Conservation (phyloP, 1,140 invertebrate genomes). For the Danaus plexippus region DNA sequence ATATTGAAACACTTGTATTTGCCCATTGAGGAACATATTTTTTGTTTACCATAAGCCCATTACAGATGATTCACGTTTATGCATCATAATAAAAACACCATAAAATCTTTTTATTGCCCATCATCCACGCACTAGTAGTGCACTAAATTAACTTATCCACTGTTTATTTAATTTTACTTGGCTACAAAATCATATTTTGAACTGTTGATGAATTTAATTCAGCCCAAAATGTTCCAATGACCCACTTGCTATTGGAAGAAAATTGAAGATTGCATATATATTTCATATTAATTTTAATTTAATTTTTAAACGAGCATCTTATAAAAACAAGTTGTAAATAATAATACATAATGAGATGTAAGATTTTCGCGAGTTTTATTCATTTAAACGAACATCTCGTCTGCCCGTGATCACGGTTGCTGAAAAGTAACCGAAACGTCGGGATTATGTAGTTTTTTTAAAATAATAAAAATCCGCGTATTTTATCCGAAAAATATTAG, state of each 20-base stretch:
- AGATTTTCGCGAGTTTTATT: too few relatives aligned
- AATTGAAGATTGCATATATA: too few relatives aligned
- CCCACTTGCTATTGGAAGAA: slow-evolving; percentile 40
- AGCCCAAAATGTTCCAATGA: slow-evolving; percentile 52
- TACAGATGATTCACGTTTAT: slow-evolving; percentile 64
- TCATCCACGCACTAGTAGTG: slow-evolving; percentile 60
- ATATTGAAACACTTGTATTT: slow-evolving; percentile 15
- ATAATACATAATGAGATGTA: too few relatives aligned
- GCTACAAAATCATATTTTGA: slow-evolving; percentile 53
- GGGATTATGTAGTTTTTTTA: too few relatives aligned
- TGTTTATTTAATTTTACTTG: slow-evolving; percentile 69
- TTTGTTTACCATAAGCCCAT: slow-evolving; percentile 31
- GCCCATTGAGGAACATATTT: slow-evolving; percentile 18
- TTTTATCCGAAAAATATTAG: too few relatives aligned
- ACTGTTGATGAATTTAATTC: slow-evolving; percentile 45
- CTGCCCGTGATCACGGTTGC: too few relatives aligned
- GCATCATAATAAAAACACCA: slow-evolving; percentile 67
- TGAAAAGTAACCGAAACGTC: too few relatives aligned
- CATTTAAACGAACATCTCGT: too few relatives aligned
- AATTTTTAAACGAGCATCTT: too few relatives aligned
- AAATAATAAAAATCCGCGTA: too few relatives aligned
- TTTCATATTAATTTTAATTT: too few relatives aligned
- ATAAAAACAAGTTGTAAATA: too few relatives aligned
- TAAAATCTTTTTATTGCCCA: slow-evolving; percentile 66
- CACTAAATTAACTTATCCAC: slow-evolving; percentile 63